These are phyloP conservation scores for Ophion costatus DNA, from an alignment of 2,888 invertebrate genomes.

Conservation along the genomic window DNA sequence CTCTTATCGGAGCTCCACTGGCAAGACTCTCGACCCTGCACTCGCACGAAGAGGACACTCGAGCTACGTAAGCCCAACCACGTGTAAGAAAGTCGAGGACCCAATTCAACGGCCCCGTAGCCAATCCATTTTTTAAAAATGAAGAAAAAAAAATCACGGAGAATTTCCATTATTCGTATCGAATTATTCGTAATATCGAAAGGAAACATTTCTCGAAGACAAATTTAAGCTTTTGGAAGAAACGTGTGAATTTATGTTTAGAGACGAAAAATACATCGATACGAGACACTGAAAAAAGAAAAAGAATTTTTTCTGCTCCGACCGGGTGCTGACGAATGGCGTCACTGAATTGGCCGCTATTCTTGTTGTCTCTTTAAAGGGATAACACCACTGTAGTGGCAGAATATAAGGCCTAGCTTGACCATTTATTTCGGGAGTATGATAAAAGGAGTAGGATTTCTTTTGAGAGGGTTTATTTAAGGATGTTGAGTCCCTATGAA, in stretches of 20 bases:
- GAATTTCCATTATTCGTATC: constrained; percentile 37
- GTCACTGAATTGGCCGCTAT: not conserved
- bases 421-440: too few relatives aligned
- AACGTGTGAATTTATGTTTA: too few relatives aligned
- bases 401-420: too few relatives aligned
- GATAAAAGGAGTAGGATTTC: too few relatives aligned
- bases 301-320: not conserved
- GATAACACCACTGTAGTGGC: too few relatives aligned
- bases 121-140: not conserved
- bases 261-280: too few relatives aligned
- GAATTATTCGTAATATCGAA: not conserved
- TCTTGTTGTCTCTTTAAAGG: too few relatives aligned
- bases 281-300: too few relatives aligned
- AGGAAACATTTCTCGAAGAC: not conserved
- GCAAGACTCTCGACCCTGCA: constrained; percentile 43
- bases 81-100: constrained; percentile 39
- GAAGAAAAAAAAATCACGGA: not conserved
- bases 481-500: too few relatives aligned
- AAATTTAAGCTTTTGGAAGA: not conserved
- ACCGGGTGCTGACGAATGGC: not conserved
- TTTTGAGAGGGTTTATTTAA: too few relatives aligned
- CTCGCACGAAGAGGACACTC: constrained; percentile 48
- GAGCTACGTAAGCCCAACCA: constrained; percentile 7
- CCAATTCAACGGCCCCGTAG: constrained; percentile 12
- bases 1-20: constrained; percentile 40